These are phyloP conservation scores for Oncorhynchus masou DNA, from an alignment of 2,113 vertebrate species.

Conservation along the genomic window DNA sequence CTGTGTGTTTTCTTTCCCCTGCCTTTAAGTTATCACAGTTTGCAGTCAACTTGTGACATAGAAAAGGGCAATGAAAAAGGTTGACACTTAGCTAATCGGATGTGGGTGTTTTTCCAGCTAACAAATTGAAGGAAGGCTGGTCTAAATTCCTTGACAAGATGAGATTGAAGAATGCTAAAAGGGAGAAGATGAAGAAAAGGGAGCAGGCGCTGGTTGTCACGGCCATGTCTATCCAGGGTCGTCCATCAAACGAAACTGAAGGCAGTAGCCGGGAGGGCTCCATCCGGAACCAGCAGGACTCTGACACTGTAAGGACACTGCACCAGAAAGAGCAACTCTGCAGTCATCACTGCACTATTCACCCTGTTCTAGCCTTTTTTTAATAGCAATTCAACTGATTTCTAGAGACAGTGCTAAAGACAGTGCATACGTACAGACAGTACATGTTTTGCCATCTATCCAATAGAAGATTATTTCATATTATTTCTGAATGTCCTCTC, in stretches of 20 bases:
- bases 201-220: slow-evolving; percentile 37
- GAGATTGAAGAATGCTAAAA: slow-evolving; percentile 60
- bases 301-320: slow-evolving; percentile 53
- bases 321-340: neutral
- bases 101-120: slow-evolving; percentile 42
- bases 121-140: slow-evolving; percentile 60
- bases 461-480: no score
- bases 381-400: no score
- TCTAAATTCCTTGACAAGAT: slow-evolving; percentile 63
- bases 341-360: neutral
- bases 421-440: no score
- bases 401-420: no score
- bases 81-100: neutral
- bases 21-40: neutral
- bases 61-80: neutral
- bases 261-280: slow-evolving; percentile 51
- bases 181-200: slow-evolving; percentile 58
- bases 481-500: no score
- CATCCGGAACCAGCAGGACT: slow-evolving; percentile 47
- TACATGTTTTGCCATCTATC: no score
- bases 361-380: neutral
- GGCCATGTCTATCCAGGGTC: slow-evolving; percentile 19
- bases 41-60: neutral
- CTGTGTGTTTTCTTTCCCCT: neutral
- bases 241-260: slow-evolving; percentile 16